Evolutionary conservation across 1,140 invertebrate genomes (phyloP).

Genomic region (Ridgeia piscesae): DNA sequence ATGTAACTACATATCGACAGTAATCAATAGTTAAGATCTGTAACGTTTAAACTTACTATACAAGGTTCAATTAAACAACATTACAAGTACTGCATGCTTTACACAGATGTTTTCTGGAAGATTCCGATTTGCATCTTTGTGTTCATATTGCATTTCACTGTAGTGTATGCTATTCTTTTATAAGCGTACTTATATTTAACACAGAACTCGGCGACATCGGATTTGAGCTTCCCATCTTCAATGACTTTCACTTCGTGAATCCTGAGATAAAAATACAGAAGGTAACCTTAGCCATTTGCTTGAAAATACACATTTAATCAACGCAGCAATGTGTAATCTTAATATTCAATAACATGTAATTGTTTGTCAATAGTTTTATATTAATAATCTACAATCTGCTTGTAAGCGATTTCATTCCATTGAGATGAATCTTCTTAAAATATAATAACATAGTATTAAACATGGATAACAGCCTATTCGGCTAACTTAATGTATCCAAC

Average conservation of each 20-base stretch:
- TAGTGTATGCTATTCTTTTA: neutral
- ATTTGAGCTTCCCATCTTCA: neutral
- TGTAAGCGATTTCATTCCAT: too few species aligned
- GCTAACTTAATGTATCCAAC: too few species aligned
- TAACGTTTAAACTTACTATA: neutral
- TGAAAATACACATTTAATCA: neutral
- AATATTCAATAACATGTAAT: too few species aligned
- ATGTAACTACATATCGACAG: neutral
- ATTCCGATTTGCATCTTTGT: neutral
- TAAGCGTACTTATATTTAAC: neutral
- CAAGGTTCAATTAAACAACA: neutral
- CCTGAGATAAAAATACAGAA: neutral
- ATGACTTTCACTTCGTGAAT: neutral
- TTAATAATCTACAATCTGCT: too few species aligned
- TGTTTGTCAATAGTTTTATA: too few species aligned
- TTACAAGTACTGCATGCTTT: neutral
- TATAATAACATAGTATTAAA: too few species aligned
- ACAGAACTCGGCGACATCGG: neutral
- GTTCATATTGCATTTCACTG: neutral
- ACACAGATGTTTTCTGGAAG: neutral
- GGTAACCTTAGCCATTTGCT: neutral
- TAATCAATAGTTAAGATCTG: neutral
- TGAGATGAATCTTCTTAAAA: too few species aligned
- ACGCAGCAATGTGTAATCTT: too few species aligned
- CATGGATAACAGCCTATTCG: too few species aligned